Evolutionary conservation across 2,113 vertebrate genomes (phyloP), one percentile per base, ranked within the genome.

Genomic region (Cyanoramphus novaezelandiae): DNA sequence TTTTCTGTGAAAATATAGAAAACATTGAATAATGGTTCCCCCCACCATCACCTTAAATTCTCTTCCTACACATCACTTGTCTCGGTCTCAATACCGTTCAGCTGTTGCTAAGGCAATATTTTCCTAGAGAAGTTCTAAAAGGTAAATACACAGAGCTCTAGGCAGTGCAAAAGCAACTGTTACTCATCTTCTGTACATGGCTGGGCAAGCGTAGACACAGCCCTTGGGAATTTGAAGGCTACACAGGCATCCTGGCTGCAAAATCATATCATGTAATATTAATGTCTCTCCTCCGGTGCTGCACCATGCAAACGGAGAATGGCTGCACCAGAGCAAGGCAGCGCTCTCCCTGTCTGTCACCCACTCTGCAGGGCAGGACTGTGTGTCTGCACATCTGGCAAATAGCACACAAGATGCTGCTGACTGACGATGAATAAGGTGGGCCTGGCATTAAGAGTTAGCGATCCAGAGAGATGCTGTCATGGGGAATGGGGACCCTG

Each of bases 231-330:
- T 4, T 0, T 12, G 17, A 3, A 16, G 64, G 37, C 35, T 81
- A 29, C 35, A 7, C 11, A 16, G 70, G 4, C 7, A 4, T 3
- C 9, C 37, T 41, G 49, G n/a, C 65, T 84, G 68, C 27, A 62
- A 23, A 57, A 11, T 5, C 2, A 0, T 1, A 8, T 3, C 2
- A 0, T 1, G 14, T 0, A 4, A 11, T 1, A 31, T 3, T 65
- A 37, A 0, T 1, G 7, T 13, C 13, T 13, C 20, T 33, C 28
- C 80, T 59, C 74, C 33, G 47, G 78, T 2, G 0, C n/a, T 10
- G 55, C 1, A 3, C 29, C 50, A 3, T 2, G n/a, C n/a, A 8
- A 3, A 6, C 0, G 1, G 76, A 27, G 23, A 11, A 39, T 43
- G 41, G n/a, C 59, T 35, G 59, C 10, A 25, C 7, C 8, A 14